Evolutionary conservation across 2,888 invertebrate genomes (phyloP).

Genomic region (Agelastica alni): DNA sequence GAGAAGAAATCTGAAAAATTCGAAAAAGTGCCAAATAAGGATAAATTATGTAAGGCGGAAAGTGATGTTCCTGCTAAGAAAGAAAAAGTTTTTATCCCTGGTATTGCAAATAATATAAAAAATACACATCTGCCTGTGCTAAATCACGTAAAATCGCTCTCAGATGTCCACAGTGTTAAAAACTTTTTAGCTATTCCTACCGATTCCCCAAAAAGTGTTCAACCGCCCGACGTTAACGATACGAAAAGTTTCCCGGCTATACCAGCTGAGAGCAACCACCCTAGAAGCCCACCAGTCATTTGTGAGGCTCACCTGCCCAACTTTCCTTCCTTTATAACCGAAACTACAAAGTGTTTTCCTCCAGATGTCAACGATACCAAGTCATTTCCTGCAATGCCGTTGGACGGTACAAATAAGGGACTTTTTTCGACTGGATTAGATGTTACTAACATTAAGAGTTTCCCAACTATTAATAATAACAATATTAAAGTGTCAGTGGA

Average conservation of each 20-base stretch:
- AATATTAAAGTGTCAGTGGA: constrained; percentile 29
- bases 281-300: constrained; percentile 9
- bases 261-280: constrained; percentile 17
- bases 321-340: background rate
- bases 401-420: constrained; percentile 13
- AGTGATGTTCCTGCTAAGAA: constrained; percentile 18
- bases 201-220: constrained; percentile 19
- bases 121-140: constrained; percentile 1
- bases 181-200: constrained; percentile 15
- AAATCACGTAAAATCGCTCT: constrained; percentile 11
- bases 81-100: constrained; percentile 6
- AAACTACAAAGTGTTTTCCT: background rate
- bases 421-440: constrained; percentile 8
- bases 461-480: constrained; percentile 23
- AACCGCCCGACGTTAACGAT: constrained; percentile 47
- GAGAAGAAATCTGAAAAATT: constrained; percentile 44
- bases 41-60: constrained; percentile 30
- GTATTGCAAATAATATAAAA: constrained; percentile 6
- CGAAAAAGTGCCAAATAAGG: constrained; percentile 38
- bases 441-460: constrained; percentile 14
- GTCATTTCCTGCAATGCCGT: constrained; percentile 22
- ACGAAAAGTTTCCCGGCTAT: constrained; percentile 52
- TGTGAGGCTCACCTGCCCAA: background rate
- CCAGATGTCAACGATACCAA: constrained; percentile 21
- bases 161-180: constrained; percentile 17